Percentiles rank a stretch among this genome's conserved stretches.
phyloP scores from a whole-genome alignment of 2,888 invertebrate species.

The Schrankia costaestrigalis region DNA sequence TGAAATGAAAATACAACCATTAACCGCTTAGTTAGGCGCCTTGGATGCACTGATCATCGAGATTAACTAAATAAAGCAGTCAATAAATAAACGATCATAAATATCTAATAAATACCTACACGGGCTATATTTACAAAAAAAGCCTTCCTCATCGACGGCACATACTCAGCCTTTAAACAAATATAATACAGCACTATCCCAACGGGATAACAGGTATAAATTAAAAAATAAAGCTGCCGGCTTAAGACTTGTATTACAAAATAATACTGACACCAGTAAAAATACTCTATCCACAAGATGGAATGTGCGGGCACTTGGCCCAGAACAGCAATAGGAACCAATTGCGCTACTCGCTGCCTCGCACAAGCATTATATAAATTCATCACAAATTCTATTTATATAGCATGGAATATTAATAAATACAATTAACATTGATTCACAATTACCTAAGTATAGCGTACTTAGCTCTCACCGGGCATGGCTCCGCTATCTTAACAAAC shows the following conservation, averaged over 20 bases:
- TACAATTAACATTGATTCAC: slow-evolving; percentile 74
- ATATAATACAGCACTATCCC: slow-evolving; percentile 80
- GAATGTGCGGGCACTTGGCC: slow-evolving; percentile 68
- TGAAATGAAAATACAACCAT: slow-evolving; percentile 73
- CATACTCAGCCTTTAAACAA: slow-evolving; percentile 74
- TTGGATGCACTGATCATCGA: slow-evolving; percentile 56
- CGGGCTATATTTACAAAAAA: slow-evolving; percentile 79
- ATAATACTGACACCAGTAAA: slow-evolving; percentile 80
- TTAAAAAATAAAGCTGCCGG: slow-evolving; percentile 79
- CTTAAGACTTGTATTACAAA: slow-evolving; percentile 77
- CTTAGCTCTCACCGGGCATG: slow-evolving; percentile 33
- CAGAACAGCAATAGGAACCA: slow-evolving; percentile 59
- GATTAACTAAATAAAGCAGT: slow-evolving; percentile 79
- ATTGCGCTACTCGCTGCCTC: slow-evolving; percentile 61
- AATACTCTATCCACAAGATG: slow-evolving; percentile 71
- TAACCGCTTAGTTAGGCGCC: slow-evolving; percentile 64
- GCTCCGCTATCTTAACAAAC: slow-evolving; percentile 63
- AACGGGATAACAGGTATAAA: slow-evolving; percentile 76
- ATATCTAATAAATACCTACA: slow-evolving; percentile 82
- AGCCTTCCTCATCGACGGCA: slow-evolving; percentile 69
- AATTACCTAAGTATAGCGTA: slow-evolving; percentile 49
- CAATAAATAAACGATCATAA: slow-evolving; percentile 82
- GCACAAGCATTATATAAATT: slow-evolving; percentile 53
- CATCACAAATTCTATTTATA: slow-evolving; percentile 69
- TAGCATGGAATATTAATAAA: slow-evolving; percentile 70